Conservation (phyloP, 2,113 vertebrate genomes). For the Capreolus pygargus region DNA sequence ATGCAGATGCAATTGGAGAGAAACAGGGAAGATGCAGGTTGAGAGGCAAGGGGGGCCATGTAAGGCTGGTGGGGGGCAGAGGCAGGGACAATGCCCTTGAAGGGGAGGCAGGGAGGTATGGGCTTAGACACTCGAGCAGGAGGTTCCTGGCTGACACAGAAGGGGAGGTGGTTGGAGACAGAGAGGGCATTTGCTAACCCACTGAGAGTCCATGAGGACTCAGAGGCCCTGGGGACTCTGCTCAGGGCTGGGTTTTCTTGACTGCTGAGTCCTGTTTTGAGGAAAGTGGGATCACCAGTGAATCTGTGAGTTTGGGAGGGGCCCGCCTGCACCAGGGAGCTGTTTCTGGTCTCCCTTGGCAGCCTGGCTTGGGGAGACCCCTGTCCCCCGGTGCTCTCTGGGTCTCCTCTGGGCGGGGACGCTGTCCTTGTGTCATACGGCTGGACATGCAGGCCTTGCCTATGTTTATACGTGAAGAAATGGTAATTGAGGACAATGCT, state of each 20-base stretch:
- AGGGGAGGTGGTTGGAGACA: background rate
- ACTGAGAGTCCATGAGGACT: background rate
- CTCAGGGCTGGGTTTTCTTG: too few species aligned
- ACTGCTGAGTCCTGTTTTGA: background rate
- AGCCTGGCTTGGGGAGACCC: background rate
- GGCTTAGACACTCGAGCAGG: fast-evolving
- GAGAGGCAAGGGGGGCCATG: background rate
- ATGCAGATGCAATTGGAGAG: background rate
- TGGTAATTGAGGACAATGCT: background rate
- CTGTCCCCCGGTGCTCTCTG: background rate
- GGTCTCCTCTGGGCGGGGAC: background rate
- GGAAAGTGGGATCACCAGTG: background rate
- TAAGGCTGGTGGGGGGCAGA: fast-evolving
- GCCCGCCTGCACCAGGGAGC: background rate
- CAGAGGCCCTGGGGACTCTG: background rate
- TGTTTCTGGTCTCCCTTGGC: background rate
- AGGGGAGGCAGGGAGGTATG: fast-evolving
- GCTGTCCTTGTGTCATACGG: too few species aligned
- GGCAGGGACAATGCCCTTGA: fast-evolving
- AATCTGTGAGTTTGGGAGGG: background rate
- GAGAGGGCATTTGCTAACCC: background rate
- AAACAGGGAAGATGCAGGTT: background rate
- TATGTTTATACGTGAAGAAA: too few species aligned
- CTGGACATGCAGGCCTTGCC: background rate
- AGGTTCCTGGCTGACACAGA: background rate